Evolutionary conservation across 1,140 invertebrate genomes (phyloP), one percentile per base, ranked within the genome.

Genomic region (Procambarus virginalis): DNA sequence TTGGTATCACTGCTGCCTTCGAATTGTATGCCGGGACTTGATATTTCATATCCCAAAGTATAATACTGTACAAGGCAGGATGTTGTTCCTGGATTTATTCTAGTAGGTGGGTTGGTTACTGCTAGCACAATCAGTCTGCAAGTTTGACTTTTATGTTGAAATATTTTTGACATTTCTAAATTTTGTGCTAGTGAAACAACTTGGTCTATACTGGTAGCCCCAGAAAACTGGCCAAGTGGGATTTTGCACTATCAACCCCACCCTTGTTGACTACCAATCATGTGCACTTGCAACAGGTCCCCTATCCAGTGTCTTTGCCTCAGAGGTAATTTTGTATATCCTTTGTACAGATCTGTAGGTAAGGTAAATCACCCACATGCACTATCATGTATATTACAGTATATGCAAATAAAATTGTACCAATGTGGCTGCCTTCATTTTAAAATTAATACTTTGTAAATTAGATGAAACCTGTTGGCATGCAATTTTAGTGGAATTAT

Each of bases 261-360:
- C 17, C 34, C 45, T 45, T 45, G 58, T 60, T 81, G 14, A 82
- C 80, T 46, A 68, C 68, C 70, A 86, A 10, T 86, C 70, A 86
- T 76, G 49, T 76, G 70, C 84, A 86, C 70, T 86, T 78, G 73
- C 76, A 78, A 86, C 84, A 77, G 84, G 84, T 86, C 70, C 73
- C 84, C 70, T 76, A 60, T 86, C 84, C 75, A 86, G 84, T 86
- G 84, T 86, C 84, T 85, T 85, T 73, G 75, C 84, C 84, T 86
- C 84, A 86, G 84, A 86, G 84, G 84, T 86, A 78, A 86, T 86
- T 86, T 86, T 86, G 84, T 86, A 86, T 86, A 86, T 86, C 84
- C 84, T 85, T 85, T 86, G 84, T 86, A 86, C 84, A 86, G 78
- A 86, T 86, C 48, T 86, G 64, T 86, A 86, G 84, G 46, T 77